Base-by-base conservation (phyloP, 2,888 invertebrate genomes). In the Pristionchus exspectatus region DNA sequence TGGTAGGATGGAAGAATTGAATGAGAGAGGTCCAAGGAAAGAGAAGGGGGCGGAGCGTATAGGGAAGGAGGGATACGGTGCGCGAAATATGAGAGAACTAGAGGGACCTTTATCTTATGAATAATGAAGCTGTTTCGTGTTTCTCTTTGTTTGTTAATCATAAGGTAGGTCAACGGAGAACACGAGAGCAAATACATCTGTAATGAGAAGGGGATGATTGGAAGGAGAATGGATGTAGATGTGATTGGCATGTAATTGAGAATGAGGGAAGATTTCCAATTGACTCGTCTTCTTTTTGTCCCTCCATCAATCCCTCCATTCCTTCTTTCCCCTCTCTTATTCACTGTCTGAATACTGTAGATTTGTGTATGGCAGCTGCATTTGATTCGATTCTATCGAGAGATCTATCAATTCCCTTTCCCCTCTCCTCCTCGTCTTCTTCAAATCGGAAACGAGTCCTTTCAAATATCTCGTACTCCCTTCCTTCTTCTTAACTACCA, bases 111-210 rank as follows among this genome's bases (percentile, higher is more conserved):
- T 21, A 18, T 27, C 21, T 85, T 85, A 85, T 85, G 84, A 85
- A 85, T 85, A 85, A 59, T 81, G 18, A 85, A 33, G 87, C 63
- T 27, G 30, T 30, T 59, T 59, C 84, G n/a, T 56, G 24, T 56
- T 87, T 24, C 56, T 27, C 54, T 30, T 87, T 87, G 87, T 87
- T 87, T 87, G 87, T 69, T 56, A 30, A 88, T 27, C 87, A 74
- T 54, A 33, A 66, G 56, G 30, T 56, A 88, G 87, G 56, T 56
- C 87, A 88, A 74, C 74, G 56, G 33, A 74, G 87, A 30, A 44
- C 54, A 88, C 30, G 56, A 56, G 72, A n/a, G 18, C 33, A 74
- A 72, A 88, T 74, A 54, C 30, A 69, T 50, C 18, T 27, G 38
- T 66, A 69, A 44, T 66, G n/a, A 44, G 50, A 87, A 18, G 69